Evolutionary conservation across 2,113 vertebrate species (phyloP).

Genomic region (Lipotes vexillifer): DNA sequence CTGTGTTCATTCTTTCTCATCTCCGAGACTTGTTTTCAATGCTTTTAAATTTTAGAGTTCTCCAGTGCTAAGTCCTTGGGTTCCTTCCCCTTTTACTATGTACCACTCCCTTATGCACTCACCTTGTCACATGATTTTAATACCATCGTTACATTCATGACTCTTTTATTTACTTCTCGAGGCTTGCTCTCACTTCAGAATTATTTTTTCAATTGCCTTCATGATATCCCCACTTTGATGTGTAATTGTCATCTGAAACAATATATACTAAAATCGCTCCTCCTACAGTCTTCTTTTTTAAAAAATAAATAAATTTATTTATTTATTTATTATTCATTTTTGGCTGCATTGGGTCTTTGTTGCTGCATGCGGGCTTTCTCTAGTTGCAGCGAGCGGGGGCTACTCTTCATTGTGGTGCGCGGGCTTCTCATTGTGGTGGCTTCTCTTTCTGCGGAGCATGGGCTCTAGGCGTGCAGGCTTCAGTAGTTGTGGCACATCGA

Average conservation of each 20-base stretch:
- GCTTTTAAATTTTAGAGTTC: neutral
- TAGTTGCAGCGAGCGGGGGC: no score
- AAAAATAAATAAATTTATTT: no score
- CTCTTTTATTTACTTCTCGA: neutral
- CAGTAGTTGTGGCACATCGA: no score
- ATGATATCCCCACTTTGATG: neutral
- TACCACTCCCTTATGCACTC: no score
- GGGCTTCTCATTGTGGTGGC: no score
- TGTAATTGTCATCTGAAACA: neutral
- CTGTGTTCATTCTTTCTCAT: neutral
- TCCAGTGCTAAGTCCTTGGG: neutral
- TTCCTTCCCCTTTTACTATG: neutral
- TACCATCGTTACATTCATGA: no score
- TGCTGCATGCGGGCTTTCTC: no score
- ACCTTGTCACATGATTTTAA: neutral
- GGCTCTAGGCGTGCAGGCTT: no score
- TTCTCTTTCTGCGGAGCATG: rapidly evolving
- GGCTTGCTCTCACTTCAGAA: neutral
- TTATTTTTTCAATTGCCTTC: neutral
- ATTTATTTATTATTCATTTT: no score
- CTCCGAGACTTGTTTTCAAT: neutral
- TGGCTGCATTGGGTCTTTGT: no score
- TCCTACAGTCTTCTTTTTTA: neutral
- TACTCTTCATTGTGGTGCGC: no score
- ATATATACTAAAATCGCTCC: neutral